Evolutionary conservation across 2,797 vertebrate genomes (phyloP).

Genomic region (Gallinago solitaria): DNA sequence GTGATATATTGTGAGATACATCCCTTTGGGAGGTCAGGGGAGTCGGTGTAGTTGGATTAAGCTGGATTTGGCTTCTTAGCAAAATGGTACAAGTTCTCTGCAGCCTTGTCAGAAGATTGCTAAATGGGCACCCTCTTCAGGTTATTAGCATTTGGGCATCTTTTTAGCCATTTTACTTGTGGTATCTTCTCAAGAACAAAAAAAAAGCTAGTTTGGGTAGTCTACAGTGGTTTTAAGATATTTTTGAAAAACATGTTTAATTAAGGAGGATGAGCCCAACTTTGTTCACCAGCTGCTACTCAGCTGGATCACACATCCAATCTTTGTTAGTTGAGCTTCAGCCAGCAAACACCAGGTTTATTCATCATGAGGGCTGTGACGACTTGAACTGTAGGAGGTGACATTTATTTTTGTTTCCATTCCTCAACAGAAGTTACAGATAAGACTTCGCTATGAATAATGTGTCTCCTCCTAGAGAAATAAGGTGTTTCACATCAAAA

Average conservation of each 20-base stretch:
- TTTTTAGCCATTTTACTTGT: background rate
- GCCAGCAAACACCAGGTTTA: background rate
- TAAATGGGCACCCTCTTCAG: background rate
- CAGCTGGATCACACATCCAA: background rate
- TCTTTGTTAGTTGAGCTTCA: background rate
- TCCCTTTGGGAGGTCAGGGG: background rate
- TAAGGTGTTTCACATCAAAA: background rate
- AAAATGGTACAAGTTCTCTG: background rate
- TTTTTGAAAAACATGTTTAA: background rate
- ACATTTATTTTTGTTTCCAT: background rate
- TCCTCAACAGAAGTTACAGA: background rate
- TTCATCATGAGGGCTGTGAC: background rate
- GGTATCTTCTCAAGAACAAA: background rate
- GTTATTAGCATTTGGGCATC: background rate
- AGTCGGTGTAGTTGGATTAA: background rate
- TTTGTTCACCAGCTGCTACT: background rate
- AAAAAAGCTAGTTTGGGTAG: background rate
- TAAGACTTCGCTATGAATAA: background rate
- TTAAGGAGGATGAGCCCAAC: background rate
- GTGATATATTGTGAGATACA: background rate
- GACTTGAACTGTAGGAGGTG: background rate
- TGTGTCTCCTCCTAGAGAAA: background rate
- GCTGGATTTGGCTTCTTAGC: background rate
- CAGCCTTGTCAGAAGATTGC: background rate
- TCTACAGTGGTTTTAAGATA: background rate